phyloP scores from a whole-genome alignment of 2,888 invertebrate species.

The Cistogaster globosa region DNA sequence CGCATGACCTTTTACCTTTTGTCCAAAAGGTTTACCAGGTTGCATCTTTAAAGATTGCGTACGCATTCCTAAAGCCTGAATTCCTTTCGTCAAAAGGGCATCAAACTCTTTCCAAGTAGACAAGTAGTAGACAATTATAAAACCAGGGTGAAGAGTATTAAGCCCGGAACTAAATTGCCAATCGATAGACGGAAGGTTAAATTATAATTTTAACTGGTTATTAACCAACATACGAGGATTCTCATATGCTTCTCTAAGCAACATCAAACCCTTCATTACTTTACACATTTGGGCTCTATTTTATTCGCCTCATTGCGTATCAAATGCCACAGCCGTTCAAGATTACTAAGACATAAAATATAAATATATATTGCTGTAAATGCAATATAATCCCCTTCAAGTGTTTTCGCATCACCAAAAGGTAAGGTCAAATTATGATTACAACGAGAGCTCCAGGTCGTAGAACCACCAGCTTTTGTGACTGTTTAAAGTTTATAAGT shows the following conservation, averaged over 20 bases:
- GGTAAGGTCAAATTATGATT: conserved; percentile 7
- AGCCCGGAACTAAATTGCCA: not conserved
- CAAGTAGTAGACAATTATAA: conserved; percentile 19
- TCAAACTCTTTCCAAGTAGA: too few species aligned
- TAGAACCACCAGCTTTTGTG: too few species aligned
- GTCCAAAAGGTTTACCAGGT: too few species aligned
- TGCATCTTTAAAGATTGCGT: too few species aligned
- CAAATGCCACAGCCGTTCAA: not conserved
- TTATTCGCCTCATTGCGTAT: not conserved
- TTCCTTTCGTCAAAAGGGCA: too few species aligned
- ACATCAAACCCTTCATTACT: too few species aligned
- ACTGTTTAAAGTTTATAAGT: not conserved
- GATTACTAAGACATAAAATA: not conserved
- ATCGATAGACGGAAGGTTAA: not conserved
- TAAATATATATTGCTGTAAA: conserved; percentile 3
- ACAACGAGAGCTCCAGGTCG: not conserved
- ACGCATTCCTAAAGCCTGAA: too few species aligned
- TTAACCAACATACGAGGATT: too few species aligned
- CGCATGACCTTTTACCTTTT: too few species aligned
- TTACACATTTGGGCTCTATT: too few species aligned
- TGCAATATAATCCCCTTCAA: conserved; percentile 4
- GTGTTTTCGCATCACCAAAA: not conserved
- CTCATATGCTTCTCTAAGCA: conserved; percentile 9
- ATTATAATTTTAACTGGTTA: not conserved
- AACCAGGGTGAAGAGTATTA: not conserved